phyloP scores from a whole-genome alignment of 2,888 invertebrate genomes.

The Dorcus hopei region DNA sequence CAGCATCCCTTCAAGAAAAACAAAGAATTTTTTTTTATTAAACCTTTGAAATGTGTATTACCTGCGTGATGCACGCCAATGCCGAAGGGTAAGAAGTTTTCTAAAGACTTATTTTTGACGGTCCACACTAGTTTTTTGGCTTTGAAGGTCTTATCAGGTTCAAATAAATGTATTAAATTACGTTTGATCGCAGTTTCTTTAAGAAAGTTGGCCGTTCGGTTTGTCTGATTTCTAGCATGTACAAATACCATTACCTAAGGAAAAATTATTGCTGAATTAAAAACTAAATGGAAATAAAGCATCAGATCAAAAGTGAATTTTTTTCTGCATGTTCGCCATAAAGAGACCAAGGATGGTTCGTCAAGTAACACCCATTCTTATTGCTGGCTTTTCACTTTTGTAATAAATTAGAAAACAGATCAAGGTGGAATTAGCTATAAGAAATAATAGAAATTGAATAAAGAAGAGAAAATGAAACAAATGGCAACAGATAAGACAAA shows the following conservation, averaged over 20 bases:
- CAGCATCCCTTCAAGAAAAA: conserved; percentile 27
- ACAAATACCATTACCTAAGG: conserved; percentile 88
- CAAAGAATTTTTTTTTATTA: conserved; percentile 3
- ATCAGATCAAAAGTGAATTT: too few relatives aligned
- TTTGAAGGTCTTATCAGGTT: conserved; percentile 64
- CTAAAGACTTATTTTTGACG: conserved; percentile 77
- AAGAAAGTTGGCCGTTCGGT: conserved; percentile 79
- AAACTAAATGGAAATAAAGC: neutral
- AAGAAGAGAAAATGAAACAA: too few relatives aligned
- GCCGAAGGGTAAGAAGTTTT: conserved; percentile 81
- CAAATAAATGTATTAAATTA: conserved; percentile 67
- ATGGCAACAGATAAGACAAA: too few relatives aligned
- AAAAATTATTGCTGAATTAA: neutral
- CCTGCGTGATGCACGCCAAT: conserved; percentile 98
- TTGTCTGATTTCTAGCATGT: conserved; percentile 95
- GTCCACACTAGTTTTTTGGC: conserved; percentile 68
- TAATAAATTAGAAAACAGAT: too few relatives aligned
- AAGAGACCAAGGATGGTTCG: too few relatives aligned
- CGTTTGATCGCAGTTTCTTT: conserved; percentile 78
- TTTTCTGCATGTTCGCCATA: too few relatives aligned
- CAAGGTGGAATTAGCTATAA: too few relatives aligned
- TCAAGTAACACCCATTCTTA: too few relatives aligned
- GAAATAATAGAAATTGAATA: too few relatives aligned
- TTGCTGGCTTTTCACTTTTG: too few relatives aligned
- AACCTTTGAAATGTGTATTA: conserved; percentile 48